A percentile compares a stretch with the other conserved stretches of the same genome.
These are phyloP conservation scores for Phaedon cochleariae DNA, from an alignment of 2,888 invertebrate genomes.

Conservation along the genomic window DNA sequence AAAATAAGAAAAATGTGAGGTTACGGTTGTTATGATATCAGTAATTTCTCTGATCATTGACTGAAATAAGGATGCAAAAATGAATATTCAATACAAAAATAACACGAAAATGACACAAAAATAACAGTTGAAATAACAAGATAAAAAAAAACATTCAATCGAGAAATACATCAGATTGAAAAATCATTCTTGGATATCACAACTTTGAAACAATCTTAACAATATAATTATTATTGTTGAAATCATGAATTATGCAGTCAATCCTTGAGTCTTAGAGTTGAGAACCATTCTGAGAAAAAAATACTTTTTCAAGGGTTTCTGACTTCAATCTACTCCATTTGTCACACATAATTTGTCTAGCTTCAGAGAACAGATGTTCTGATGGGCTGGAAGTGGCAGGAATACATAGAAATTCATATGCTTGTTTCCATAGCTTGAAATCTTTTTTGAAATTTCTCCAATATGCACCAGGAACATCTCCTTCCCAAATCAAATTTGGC, in stretches of 20 bases:
- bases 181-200: no score
- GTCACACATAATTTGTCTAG: slow-evolving; percentile 13
- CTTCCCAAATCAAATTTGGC: slow-evolving; percentile 5
- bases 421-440: slow-evolving; percentile 10
- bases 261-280: slow-evolving; percentile 6
- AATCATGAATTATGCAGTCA: no score
- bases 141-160: background rate
- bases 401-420: slow-evolving; percentile 13
- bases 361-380: slow-evolving; percentile 21
- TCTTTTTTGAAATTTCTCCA: slow-evolving; percentile 14
- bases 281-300: slow-evolving; percentile 19
- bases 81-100: no score
- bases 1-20: background rate
- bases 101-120: no score
- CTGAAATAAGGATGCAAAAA: no score
- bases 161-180: background rate
- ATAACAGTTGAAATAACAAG: background rate
- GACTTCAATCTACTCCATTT: slow-evolving; percentile 9
- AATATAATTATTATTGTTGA: no score
- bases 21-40: background rate
- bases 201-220: no score
- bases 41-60: background rate
- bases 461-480: background rate
- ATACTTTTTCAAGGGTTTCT: slow-evolving; percentile 7
- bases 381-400: slow-evolving; percentile 20